Conservation (phyloP, 2,113 vertebrate genomes). For the Aspiorhynchus laticeps region DNA sequence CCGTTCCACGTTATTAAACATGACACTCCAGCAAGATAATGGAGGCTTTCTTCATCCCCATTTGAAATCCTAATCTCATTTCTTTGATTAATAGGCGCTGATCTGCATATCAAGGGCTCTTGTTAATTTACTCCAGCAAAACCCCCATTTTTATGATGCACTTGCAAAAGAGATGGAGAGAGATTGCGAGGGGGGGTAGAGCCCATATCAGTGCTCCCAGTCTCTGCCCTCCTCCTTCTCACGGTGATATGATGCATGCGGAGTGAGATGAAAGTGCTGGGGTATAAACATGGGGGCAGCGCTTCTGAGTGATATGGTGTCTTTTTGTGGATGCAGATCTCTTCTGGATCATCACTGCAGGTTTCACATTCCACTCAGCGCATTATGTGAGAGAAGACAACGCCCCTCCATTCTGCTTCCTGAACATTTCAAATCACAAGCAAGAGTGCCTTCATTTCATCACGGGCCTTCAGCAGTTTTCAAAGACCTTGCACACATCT, state of each 20-base stretch:
- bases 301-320: conserved; percentile 15
- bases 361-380: conserved; percentile 10
- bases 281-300: conserved; percentile 42
- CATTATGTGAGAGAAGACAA: conserved; percentile 24
- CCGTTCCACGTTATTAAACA: conserved; percentile 83
- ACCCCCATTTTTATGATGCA: conserved; percentile 60
- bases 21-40: conserved; percentile 83
- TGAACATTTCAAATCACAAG: neutral
- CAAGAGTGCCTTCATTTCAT: conserved; percentile 25
- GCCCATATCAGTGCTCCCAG: conserved; percentile 70
- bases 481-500: conserved; percentile 6
- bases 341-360: conserved; percentile 11
- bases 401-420: conserved; percentile 23
- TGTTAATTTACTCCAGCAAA: conserved; percentile 77
- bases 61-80: conserved; percentile 85
- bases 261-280: conserved; percentile 47
- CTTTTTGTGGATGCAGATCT: conserved; percentile 28
- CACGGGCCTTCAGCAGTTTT: conserved; percentile 23
- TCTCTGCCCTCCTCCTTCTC: conserved; percentile 53
- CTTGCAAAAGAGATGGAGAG: conserved; percentile 55
- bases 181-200: conserved; percentile 45
- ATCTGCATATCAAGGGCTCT: conserved; percentile 84
- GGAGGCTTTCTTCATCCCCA: conserved; percentile 83
- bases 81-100: conserved; percentile 82
- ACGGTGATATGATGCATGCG: conserved; percentile 31